A percentile compares a stretch with the other conserved stretches of the same genome.
These are phyloP conservation scores for Calameuta idolon DNA, from an alignment of 2,888 invertebrate species.

Conservation along the genomic window DNA sequence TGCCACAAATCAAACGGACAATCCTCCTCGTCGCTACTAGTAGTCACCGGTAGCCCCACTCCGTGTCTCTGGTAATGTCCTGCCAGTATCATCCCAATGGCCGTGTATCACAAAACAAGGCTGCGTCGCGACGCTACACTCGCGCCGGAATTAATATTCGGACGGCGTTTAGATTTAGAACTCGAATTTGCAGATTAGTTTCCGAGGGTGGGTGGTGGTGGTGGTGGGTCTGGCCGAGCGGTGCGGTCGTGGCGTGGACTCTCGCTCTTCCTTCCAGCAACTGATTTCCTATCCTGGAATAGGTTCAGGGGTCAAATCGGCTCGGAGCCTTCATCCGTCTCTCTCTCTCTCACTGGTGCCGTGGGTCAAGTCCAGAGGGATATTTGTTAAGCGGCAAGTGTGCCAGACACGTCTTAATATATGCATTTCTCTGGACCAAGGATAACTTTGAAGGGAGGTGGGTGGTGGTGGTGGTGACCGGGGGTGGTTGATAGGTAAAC, in stretches of 20 bases:
- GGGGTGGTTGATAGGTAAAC: neutral
- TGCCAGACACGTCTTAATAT: slow-evolving; percentile 61
- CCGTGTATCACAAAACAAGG: slow-evolving; percentile 24
- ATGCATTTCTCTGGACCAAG: slow-evolving; percentile 39
- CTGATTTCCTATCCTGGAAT: neutral
- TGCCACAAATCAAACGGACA: neutral
- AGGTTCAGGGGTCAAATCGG: slow-evolving; percentile 11
- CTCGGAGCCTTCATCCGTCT: neutral
- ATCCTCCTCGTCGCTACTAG: neutral
- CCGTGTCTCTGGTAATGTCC: neutral
- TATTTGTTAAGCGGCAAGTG: slow-evolving; percentile 63
- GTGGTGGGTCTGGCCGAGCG: slow-evolving; percentile 28
- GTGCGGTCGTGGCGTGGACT: slow-evolving; percentile 39
- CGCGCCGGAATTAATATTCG: slow-evolving; percentile 62
- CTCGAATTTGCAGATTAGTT: slow-evolving; percentile 67
- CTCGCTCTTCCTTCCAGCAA: neutral
- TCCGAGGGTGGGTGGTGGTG: slow-evolving; percentile 29
- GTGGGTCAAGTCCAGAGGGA: slow-evolving; percentile 15
- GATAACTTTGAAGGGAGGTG: neutral
- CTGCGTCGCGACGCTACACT: slow-evolving; percentile 4
- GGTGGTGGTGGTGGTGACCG: neutral
- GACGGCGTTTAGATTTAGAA: slow-evolving; percentile 64
- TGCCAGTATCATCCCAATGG: neutral
- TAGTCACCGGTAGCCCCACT: neutral
- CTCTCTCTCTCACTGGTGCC: neutral